Percentiles rank a stretch among this genome's conserved stretches.
These are phyloP conservation scores for Oryctes rhinoceros DNA, from an alignment of 1,140 invertebrate genomes.

Conservation along the genomic window DNA sequence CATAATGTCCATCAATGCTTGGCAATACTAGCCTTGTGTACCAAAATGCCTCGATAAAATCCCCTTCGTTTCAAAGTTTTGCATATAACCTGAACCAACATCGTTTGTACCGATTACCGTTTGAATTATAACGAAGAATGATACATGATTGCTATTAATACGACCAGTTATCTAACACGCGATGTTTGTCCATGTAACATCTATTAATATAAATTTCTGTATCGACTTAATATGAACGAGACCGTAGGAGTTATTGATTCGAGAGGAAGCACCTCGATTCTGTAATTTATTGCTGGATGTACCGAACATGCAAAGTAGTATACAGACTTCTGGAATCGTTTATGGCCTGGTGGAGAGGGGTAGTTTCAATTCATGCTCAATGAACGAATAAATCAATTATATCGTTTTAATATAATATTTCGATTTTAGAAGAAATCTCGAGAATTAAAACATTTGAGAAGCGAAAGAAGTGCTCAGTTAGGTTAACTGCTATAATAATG, in stretches of 20 bases:
- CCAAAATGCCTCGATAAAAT: too few species aligned
- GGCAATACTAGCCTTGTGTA: too few species aligned
- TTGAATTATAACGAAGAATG: neutral
- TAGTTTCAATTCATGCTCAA: too few species aligned
- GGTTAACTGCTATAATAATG: too few species aligned
- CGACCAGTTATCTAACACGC: conserved; percentile 9
- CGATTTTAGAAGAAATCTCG: too few species aligned
- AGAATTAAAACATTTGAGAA: too few species aligned
- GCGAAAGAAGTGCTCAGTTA: too few species aligned
- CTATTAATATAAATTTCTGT: conserved; percentile 23
- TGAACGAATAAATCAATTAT: too few species aligned
- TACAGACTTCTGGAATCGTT: neutral
- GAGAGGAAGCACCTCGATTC: neutral
- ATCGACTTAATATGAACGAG: conserved; percentile 22
- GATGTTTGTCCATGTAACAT: neutral
- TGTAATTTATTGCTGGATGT: neutral
- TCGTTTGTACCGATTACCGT: neutral
- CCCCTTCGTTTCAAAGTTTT: too few species aligned
- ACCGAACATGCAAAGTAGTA: neutral
- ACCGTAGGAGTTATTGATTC: conserved; percentile 6
- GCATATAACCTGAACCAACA: neutral
- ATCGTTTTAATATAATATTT: too few species aligned
- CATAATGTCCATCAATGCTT: too few species aligned
- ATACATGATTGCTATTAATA: conserved; percentile 24
- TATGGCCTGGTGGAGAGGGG: too few species aligned